Evolutionary conservation across 1,140 invertebrate species (phyloP).

Genomic region (Leptonema lineaticorne): DNA sequence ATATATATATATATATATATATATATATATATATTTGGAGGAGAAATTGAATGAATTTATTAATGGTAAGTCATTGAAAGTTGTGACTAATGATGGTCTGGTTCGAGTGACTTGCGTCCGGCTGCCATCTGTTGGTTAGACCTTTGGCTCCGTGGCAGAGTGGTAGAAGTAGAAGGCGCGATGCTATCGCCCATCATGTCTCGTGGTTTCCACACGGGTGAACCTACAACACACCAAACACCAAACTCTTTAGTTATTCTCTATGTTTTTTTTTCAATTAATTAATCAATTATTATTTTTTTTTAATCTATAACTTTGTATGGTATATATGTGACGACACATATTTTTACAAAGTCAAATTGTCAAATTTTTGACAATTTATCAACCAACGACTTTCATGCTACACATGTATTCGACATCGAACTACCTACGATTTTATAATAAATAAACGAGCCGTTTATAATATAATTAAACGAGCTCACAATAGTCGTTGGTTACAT

Average conservation of each 20-base stretch:
- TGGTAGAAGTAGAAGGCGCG: conserved; percentile 46
- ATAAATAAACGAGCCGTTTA: no score
- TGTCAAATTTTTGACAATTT: conserved; percentile 1
- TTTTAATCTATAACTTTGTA: no score
- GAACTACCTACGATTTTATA: no score
- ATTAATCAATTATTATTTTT: neutral
- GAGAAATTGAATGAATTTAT: no score
- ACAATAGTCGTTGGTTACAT: no score
- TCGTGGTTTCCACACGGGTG: conserved; percentile 89
- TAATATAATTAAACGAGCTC: no score
- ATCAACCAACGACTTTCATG: neutral
- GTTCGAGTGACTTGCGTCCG: conserved; percentile 56
- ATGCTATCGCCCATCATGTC: conserved; percentile 60
- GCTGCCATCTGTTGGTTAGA: conserved; percentile 50
- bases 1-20: no score
- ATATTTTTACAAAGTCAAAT: neutral
- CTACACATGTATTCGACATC: no score
- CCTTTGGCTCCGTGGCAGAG: conserved; percentile 55
- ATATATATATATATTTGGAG: no score
- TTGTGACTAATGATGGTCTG: conserved; percentile 53
- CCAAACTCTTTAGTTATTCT: conserved; percentile 54
- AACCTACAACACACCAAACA: conserved; percentile 72
- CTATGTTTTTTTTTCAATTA: conserved; percentile 29
- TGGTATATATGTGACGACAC: no score
- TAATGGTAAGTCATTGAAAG: no score